Evolutionary conservation across 2,888 invertebrate species (phyloP).

Genomic region (Clepsis dumicolana): DNA sequence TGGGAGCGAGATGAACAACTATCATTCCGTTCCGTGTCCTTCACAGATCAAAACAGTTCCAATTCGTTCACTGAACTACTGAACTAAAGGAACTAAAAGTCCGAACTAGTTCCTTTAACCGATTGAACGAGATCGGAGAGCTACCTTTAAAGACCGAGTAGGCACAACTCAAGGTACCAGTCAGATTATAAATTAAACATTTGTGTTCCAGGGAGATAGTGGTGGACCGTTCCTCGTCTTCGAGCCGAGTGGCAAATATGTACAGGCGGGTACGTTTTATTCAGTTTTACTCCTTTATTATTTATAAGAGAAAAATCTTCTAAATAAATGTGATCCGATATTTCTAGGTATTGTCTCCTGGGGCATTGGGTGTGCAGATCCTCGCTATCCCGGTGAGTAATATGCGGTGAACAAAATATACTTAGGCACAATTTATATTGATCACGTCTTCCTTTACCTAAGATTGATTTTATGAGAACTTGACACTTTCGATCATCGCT

Average conservation of each 20-base stretch:
- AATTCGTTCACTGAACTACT: too few species aligned
- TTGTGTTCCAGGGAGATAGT: slow-evolving; percentile 87
- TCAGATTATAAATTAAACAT: not conserved
- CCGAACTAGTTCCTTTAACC: too few species aligned
- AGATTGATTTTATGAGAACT: too few species aligned
- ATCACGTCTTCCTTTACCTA: not conserved
- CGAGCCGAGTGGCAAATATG: slow-evolving; percentile 82
- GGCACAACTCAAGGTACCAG: too few species aligned
- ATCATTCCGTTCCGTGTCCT: too few species aligned
- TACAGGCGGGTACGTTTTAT: slow-evolving; percentile 84
- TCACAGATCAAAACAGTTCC: too few species aligned
- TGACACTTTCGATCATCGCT: not conserved
- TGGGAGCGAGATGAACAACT: too few species aligned
- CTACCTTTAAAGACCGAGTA: too few species aligned
- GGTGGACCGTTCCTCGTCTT: slow-evolving; percentile 87
- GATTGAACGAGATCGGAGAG: too few species aligned
- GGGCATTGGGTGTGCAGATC: slow-evolving; percentile 88
- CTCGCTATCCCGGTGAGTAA: slow-evolving; percentile 79
- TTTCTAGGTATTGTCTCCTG: slow-evolving; percentile 88
- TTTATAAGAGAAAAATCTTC: not conserved
- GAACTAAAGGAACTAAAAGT: too few species aligned
- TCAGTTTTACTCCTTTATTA: not conserved
- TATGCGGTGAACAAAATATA: not conserved
- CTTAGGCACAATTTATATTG: not conserved
- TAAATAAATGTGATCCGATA: not conserved